Percentiles rank a stretch among this genome's conserved stretches.
phyloP scores from a whole-genome alignment of 2,113 vertebrate species.

The Carettochelys insculpta region DNA sequence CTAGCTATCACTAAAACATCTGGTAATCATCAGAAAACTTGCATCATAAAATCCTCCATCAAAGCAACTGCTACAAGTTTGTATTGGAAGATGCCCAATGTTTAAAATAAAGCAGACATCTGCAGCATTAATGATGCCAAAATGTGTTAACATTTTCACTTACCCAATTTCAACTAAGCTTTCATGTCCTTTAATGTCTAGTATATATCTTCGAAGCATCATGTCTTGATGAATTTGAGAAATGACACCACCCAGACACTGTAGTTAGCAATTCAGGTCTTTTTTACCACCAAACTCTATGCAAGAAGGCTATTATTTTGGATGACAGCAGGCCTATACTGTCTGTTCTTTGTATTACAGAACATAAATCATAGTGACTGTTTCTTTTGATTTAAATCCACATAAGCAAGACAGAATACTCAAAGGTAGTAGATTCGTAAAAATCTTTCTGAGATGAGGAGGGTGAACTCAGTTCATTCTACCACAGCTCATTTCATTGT shows the following conservation, averaged over 20 bases:
- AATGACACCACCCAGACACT: not conserved
- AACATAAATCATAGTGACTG: not conserved
- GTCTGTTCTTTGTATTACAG: not conserved
- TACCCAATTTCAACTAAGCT: not conserved
- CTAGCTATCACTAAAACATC: constrained; percentile 44
- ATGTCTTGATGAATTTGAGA: not conserved
- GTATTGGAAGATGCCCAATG: constrained; percentile 16
- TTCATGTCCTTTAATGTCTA: constrained; percentile 21
- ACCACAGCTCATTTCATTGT: not conserved
- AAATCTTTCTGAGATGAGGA: not conserved
- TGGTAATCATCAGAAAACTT: constrained; percentile 47
- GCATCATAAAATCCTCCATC: constrained; percentile 29
- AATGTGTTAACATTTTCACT: constrained; percentile 29
- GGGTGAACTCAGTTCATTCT: not conserved
- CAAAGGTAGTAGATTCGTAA: not conserved
- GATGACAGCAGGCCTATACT: not conserved
- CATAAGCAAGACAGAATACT: not conserved
- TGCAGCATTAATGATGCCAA: constrained; percentile 16
- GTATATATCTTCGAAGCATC: not conserved
- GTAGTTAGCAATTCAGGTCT: not conserved
- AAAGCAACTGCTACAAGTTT: constrained; percentile 37
- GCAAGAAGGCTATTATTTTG: not conserved
- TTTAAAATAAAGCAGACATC: constrained; percentile 40
- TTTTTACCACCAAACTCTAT: not conserved
- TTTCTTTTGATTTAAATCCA: not conserved